These are phyloP conservation scores for Hypocryptadius cinnamomeus DNA, from an alignment of 2,113 vertebrate species.

Conservation along the genomic window DNA sequence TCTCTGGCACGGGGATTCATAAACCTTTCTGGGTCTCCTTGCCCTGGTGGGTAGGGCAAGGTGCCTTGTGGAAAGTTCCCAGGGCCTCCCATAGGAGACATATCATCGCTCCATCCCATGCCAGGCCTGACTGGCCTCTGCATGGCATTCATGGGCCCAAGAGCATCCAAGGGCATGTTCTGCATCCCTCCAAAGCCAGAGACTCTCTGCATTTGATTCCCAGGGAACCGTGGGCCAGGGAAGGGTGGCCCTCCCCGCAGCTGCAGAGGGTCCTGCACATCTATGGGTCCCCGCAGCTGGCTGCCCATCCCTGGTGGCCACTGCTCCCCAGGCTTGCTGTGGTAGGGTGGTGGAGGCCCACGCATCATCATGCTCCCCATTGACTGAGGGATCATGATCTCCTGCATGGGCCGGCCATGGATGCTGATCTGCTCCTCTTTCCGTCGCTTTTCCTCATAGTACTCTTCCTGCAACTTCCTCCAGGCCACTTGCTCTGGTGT, in stretches of 20 bases:
- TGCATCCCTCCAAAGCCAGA: constrained; percentile 78
- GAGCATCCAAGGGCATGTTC: constrained; percentile 79
- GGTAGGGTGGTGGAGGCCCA: constrained; percentile 93
- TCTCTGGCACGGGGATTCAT: constrained; percentile 80
- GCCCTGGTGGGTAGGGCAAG: constrained; percentile 74
- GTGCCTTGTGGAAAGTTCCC: constrained; percentile 76
- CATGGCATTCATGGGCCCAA: constrained; percentile 78
- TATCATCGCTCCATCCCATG: constrained; percentile 89
- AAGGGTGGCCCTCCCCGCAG: constrained; percentile 73
- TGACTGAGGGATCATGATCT: constrained; percentile 82
- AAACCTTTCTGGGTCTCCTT: constrained; percentile 82
- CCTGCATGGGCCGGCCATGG: constrained; percentile 77
- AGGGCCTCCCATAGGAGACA: constrained; percentile 80
- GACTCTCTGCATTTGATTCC: constrained; percentile 75
- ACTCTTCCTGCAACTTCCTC: constrained; percentile 96
- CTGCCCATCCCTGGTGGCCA: constrained; percentile 75
- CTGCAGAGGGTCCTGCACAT: constrained; percentile 76
- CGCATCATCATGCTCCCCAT: constrained; percentile 85
- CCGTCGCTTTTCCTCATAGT: constrained; percentile 92
- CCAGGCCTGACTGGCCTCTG: constrained; percentile 78
- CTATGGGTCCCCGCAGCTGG: constrained; percentile 73
- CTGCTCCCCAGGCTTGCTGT: constrained; percentile 91
- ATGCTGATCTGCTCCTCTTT: constrained; percentile 87
- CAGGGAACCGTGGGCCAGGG: constrained; percentile 79
- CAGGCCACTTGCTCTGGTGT: constrained; percentile 93